These are phyloP conservation scores for Macropus fuliginosus DNA, from an alignment of 2,797 vertebrate species.

Conservation along the genomic window DNA sequence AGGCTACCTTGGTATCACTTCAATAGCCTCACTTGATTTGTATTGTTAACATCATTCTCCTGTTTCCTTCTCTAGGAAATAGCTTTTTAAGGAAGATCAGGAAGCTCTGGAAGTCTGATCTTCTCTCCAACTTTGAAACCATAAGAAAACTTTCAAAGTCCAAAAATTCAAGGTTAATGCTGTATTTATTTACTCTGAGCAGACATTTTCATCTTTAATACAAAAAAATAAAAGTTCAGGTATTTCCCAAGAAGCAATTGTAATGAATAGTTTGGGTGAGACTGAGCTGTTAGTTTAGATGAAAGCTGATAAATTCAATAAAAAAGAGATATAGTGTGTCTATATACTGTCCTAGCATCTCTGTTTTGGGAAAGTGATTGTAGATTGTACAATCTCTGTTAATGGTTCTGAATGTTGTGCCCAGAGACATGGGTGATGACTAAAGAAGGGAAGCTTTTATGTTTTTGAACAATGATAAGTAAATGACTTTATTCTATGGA, in stretches of 20 bases:
- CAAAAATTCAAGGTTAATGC: not conserved
- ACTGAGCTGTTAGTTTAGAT: conserved; percentile 42
- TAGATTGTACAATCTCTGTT: not conserved
- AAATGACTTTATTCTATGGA: not conserved
- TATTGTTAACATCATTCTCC: not conserved
- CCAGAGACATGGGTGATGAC: not conserved
- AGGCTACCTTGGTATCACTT: not conserved
- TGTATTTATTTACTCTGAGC: conserved; percentile 44
- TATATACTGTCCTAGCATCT: rapidly evolving
- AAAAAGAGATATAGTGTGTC: not conserved
- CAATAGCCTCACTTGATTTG: not conserved
- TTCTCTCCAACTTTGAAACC: conserved; percentile 34
- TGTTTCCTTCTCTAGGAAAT: not conserved
- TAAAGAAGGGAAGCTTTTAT: not conserved
- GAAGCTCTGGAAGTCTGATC: not conserved
- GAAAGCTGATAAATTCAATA: conserved; percentile 3
- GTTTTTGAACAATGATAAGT: not conserved
- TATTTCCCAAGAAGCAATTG: not conserved
- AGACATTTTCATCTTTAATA: conserved; percentile 68
- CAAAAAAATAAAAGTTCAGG: conserved; percentile 12
- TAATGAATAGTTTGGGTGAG: conserved; percentile 4
- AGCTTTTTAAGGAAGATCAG: not conserved
- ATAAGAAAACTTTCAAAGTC: conserved; percentile 35
- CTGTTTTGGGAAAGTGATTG: not conserved
- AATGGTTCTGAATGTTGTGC: not conserved